Conservation (phyloP, 2,113 vertebrate species). For the Felis catus region DNA sequence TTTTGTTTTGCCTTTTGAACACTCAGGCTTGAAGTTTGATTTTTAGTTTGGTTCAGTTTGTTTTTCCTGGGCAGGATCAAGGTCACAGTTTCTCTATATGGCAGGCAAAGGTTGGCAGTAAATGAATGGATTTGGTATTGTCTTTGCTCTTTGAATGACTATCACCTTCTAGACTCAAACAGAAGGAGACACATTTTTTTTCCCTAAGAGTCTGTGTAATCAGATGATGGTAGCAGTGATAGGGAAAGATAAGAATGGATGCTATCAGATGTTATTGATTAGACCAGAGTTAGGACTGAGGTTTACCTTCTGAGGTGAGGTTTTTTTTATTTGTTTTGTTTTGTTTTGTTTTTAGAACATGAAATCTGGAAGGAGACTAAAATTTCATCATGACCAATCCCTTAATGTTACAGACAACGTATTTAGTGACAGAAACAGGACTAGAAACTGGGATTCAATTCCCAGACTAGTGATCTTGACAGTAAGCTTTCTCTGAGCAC, state of each 20-base stretch:
- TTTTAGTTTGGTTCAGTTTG: constrained; percentile 12
- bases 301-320: neutral
- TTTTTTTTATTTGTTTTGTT: neutral
- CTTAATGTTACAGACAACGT: neutral
- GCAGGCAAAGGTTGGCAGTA: neutral
- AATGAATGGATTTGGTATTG: neutral
- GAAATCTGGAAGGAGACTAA: neutral
- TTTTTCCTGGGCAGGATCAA: neutral
- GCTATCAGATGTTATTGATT: neutral
- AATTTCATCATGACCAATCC: neutral
- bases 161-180: neutral
- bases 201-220: neutral
- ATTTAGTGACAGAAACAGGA: neutral
- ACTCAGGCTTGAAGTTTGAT: neutral
- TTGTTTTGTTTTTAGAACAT: neutral
- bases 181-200: neutral
- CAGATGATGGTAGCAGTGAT: neutral
- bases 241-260: neutral
- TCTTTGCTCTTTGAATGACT: neutral
- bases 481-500: neutral
- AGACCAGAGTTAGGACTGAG: neutral
- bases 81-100: neutral
- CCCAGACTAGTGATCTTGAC: neutral
- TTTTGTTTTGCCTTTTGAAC: constrained; percentile 8
- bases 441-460: neutral